Evolutionary conservation across 2,888 invertebrate species (phyloP).

Genomic region (Heteropelma amictum): DNA sequence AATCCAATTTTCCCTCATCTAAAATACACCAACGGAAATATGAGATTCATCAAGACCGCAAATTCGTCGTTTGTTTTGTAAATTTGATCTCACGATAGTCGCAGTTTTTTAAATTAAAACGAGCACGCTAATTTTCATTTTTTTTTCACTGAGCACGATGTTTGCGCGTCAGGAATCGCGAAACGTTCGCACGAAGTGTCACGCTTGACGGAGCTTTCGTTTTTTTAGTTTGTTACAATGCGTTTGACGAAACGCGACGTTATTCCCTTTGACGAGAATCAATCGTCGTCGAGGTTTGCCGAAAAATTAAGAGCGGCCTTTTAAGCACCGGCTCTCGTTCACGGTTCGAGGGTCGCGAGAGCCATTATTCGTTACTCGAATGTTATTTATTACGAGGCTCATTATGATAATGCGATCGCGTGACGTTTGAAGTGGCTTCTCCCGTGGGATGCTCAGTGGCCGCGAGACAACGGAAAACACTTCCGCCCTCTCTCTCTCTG

Average conservation of each 20-base stretch:
- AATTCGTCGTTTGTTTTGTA: no score
- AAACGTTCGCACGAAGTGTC: no score
- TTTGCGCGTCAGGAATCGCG: no score
- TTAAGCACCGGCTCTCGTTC: constrained; percentile 5
- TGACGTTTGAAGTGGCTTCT: constrained; percentile 55
- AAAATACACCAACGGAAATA: no score
- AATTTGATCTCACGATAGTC: no score
- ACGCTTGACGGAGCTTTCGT: no score
- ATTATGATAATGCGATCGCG: constrained; percentile 54
- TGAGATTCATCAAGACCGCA: no score
- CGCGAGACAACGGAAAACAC: constrained; percentile 20
- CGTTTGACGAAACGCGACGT: background rate
- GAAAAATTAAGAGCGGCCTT: background rate
- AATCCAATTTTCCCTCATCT: no score
- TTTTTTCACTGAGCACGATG: no score
- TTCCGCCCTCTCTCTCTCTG: constrained; percentile 27
- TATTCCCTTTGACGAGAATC: background rate
- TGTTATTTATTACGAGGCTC: constrained; percentile 37
- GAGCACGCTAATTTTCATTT: no score
- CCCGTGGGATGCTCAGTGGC: constrained; percentile 48
- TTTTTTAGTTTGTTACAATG: no score
- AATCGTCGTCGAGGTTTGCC: background rate
- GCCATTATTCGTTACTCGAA: constrained; percentile 26
- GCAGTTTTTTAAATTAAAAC: no score
- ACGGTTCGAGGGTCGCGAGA: constrained; percentile 22